A percentile compares a stretch with the other conserved stretches of the same genome.
These are phyloP conservation scores for Andrena chrysosceles DNA, from an alignment of 2,888 invertebrate genomes.

Conservation along the genomic window DNA sequence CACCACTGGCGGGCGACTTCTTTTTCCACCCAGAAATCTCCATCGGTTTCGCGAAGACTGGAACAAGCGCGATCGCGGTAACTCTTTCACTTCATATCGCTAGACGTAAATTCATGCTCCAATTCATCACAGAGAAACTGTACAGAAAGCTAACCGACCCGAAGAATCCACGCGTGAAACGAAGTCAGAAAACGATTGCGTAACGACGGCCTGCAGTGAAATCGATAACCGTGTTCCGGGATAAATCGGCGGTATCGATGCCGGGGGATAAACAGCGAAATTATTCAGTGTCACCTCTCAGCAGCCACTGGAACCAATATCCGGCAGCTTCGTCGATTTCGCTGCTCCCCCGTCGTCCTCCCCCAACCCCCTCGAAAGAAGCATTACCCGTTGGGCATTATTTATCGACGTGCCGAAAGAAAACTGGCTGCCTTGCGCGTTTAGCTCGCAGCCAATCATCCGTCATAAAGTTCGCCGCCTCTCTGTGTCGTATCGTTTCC, in stretches of 20 bases:
- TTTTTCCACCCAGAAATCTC: no score
- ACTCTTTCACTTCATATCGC: no score
- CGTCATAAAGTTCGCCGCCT: constrained; percentile 59
- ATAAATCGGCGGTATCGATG: constrained; percentile 53
- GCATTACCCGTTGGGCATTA: constrained; percentile 24
- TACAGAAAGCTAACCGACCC: no score
- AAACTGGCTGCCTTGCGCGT: constrained; percentile 35
- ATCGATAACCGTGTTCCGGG: constrained; percentile 46
- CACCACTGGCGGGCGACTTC: neutral
- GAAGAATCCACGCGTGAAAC: constrained; percentile 30
- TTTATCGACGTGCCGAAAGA: constrained; percentile 54
- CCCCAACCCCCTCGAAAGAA: neutral
- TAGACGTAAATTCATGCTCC: neutral
- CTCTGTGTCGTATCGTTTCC: constrained; percentile 32
- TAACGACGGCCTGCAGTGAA: constrained; percentile 36
- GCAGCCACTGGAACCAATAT: constrained; percentile 39
- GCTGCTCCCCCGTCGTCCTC: neutral
- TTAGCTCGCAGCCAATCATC: constrained; percentile 46
- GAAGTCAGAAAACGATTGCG: constrained; percentile 44
- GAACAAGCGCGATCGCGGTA: no score
- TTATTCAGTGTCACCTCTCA: constrained; percentile 55
- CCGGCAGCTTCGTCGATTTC: constrained; percentile 44
- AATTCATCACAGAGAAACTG: no score
- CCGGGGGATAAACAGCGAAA: constrained; percentile 53
- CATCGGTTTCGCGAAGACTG: no score